Evolutionary conservation across 2,113 vertebrate species (phyloP), one percentile per base, ranked within the genome.

Genomic region (Excalfactoria chinensis): DNA sequence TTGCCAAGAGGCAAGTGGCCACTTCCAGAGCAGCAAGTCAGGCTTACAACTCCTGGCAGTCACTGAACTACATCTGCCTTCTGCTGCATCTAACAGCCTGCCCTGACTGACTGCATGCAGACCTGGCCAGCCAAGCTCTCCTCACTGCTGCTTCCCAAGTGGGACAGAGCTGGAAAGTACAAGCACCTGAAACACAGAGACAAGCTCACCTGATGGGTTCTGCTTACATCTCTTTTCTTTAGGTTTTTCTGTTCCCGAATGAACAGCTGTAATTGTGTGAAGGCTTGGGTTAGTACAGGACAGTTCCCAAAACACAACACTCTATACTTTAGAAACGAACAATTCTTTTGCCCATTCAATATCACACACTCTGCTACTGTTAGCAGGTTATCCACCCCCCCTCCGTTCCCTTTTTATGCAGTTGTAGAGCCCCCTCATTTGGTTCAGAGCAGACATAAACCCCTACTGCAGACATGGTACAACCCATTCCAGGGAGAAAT

Each of bases 221-320:
- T 96, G 96, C 96, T 96, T 96, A 95, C 95, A 95, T 34, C 96
- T 90, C 93, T 96, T 96, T 94, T 96, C 95, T 95, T 96, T 96
- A 94, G 94, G 91, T n/a, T 96, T 96, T 75, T 96, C 96, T 83
- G 95, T 93, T 74, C 94, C 96, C 89, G 95, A 96, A 92, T 96
- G 94, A 94, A 85, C 84, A 95, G 95, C 96, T 96, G 95, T 30
- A 96, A 96, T 95, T 95, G 84, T 94, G 96, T 46, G 84, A 96
- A 96, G 63, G 74, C 51, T 78, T 53, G 46, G 35, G 30, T 96
- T 96, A 96, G 96, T 92, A 91, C 75, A 92, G 43, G 28, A 30
- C 60, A 58, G 35, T 25, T 53, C 60, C 55, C 84, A 40, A 58
- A 91, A 77, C 75, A 91, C 7, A 64, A 81, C 3, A 71, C 0